Conservation (phyloP, 2,888 invertebrate genomes). For the Protonemura montana region DNA sequence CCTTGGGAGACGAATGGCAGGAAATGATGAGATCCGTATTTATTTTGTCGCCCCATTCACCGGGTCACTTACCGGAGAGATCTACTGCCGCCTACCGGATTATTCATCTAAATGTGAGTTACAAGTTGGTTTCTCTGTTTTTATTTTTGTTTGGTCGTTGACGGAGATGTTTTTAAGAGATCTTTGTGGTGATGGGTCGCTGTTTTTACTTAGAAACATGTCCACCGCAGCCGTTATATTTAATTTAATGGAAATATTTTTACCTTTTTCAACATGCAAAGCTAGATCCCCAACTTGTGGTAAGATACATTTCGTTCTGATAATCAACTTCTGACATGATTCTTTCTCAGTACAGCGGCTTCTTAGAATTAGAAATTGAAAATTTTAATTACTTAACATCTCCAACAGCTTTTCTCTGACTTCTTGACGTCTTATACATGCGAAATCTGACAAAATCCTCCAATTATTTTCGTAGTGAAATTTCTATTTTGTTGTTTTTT, state of each 20-base stretch:
- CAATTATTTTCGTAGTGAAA: not conserved
- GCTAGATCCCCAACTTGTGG: not conserved
- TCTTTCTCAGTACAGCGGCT: not conserved
- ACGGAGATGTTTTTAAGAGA: too few relatives aligned
- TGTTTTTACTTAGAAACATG: too few relatives aligned
- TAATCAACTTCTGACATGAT: not conserved
- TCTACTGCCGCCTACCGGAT: too few relatives aligned
- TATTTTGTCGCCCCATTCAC: too few relatives aligned
- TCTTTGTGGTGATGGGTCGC: too few relatives aligned
- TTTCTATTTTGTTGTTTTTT: not conserved
- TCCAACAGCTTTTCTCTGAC: not conserved
- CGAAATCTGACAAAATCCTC: not conserved
- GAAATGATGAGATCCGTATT: not conserved
- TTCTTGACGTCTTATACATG: not conserved
- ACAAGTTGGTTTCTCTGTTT: too few relatives aligned
- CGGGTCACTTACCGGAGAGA: too few relatives aligned
- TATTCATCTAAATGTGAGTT: too few relatives aligned
- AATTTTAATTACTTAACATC: not conserved
- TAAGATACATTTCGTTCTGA: not conserved
- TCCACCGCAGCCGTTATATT: not conserved
- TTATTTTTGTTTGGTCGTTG: too few relatives aligned
- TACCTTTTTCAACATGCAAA: not conserved
- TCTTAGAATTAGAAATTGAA: not conserved
- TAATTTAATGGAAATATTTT: not conserved
- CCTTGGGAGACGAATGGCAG: not conserved